phyloP scores from a whole-genome alignment of 1,140 invertebrate genomes.

The Hylaeus volcanicus region DNA sequence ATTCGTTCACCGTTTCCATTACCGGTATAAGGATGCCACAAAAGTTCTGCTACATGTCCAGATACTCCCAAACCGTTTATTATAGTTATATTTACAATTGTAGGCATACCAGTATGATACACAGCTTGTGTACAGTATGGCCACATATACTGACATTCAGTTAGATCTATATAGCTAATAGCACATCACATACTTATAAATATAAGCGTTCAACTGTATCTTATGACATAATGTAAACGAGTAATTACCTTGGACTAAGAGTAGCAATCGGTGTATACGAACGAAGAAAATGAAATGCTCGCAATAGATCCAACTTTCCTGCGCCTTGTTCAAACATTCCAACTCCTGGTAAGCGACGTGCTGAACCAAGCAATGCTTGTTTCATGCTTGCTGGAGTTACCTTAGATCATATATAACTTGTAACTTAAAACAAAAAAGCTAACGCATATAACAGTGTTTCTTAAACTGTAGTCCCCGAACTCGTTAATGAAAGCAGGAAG shows the following conservation, averaged over 20 bases:
- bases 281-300: slow-evolving; percentile 75
- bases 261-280: slow-evolving; percentile 74
- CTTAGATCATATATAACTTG: slow-evolving; percentile 67
- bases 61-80: slow-evolving; percentile 94
- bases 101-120: slow-evolving; percentile 92
- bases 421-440: neutral
- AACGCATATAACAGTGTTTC: too few relatives aligned
- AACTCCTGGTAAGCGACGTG: slow-evolving; percentile 89
- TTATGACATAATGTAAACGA: neutral
- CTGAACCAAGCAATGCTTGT: slow-evolving; percentile 94
- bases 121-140: slow-evolving; percentile 98
- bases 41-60: slow-evolving; percentile 83
- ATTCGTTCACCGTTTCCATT: slow-evolving; percentile 87
- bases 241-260: slow-evolving; percentile 82
- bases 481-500: too few relatives aligned
- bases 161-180: slow-evolving; percentile 92
- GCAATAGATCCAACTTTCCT: slow-evolving; percentile 93
- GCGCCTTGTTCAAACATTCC: slow-evolving; percentile 99
- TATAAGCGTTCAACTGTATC: neutral
- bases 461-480: too few relatives aligned
- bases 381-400: slow-evolving; percentile 97
- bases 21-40: slow-evolving; percentile 93
- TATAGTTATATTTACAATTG: slow-evolving; percentile 95
- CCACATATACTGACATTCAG: slow-evolving; percentile 98
- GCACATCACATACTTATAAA: slow-evolving; percentile 25